Conservation (phyloP, 2,888 invertebrate genomes). For the Parnassius orleans region DNA sequence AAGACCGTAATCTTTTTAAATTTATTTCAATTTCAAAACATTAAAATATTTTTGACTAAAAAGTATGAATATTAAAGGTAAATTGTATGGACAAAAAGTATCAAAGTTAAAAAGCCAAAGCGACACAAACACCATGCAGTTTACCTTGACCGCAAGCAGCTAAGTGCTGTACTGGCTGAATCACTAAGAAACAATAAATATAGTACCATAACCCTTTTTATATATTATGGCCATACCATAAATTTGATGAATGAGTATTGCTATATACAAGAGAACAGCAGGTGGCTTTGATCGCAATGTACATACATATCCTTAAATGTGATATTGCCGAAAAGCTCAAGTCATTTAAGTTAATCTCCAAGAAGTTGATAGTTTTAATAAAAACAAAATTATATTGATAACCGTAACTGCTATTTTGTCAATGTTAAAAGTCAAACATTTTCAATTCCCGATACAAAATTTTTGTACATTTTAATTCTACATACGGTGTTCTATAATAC, state of each 20-base stretch:
- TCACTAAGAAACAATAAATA: conserved; percentile 51
- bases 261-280: conserved; percentile 38
- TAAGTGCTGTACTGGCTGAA: conserved; percentile 51
- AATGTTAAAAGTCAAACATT: no score
- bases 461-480: no score
- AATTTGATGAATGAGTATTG: conserved; percentile 44
- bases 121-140: conserved; percentile 67
- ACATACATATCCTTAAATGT: not conserved
- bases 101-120: conserved; percentile 45
- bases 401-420: no score
- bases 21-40: not conserved
- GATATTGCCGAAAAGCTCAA: no score
- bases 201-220: conserved; percentile 47
- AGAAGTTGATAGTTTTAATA: no score
- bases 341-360: no score
- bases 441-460: no score
- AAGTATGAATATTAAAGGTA: not conserved
- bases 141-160: conserved; percentile 76
- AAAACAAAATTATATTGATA: no score
- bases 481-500: no score
- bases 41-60: not conserved
- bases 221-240: conserved; percentile 36
- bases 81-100: conserved; percentile 31
- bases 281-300: conserved; percentile 48
- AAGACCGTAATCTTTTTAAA: not conserved